Conservation (phyloP, 1,140 invertebrate species). For the Prorops nasuta region DNA sequence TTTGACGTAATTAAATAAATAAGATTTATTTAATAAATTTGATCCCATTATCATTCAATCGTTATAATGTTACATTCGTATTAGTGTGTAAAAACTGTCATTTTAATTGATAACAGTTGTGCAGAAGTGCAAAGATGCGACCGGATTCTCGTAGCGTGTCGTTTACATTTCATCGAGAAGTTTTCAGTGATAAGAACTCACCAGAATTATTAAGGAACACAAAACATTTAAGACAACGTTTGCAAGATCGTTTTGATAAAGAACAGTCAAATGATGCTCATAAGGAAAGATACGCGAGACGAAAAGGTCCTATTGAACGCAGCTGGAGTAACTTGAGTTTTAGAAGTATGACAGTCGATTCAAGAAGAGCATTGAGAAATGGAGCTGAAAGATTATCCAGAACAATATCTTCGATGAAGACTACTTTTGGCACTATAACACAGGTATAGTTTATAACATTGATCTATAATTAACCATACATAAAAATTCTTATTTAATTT, state of each 20-base stretch:
- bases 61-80: no score
- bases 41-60: no score
- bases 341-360: conserved; percentile 48
- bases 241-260: conserved; percentile 55
- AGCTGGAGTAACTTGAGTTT: conserved; percentile 49
- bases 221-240: conserved; percentile 40
- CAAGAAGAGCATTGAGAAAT: conserved; percentile 54
- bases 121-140: conserved; percentile 34
- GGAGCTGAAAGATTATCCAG: conserved; percentile 60
- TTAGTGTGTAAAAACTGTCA: no score
- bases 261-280: conserved; percentile 26
- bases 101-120: no score
- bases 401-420: conserved; percentile 60
- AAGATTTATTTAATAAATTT: no score
- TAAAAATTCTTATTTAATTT: neutral
- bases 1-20: no score
- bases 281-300: conserved; percentile 23
- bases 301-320: conserved; percentile 31
- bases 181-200: conserved; percentile 27
- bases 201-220: conserved; percentile 22
- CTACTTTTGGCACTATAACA: conserved; percentile 60
- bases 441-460: conserved; percentile 49
- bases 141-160: conserved; percentile 52
- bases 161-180: conserved; percentile 51
- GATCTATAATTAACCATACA: neutral